Evolutionary conservation across 2,797 vertebrate genomes (phyloP).

Genomic region (Sebastes steindachneri): DNA sequence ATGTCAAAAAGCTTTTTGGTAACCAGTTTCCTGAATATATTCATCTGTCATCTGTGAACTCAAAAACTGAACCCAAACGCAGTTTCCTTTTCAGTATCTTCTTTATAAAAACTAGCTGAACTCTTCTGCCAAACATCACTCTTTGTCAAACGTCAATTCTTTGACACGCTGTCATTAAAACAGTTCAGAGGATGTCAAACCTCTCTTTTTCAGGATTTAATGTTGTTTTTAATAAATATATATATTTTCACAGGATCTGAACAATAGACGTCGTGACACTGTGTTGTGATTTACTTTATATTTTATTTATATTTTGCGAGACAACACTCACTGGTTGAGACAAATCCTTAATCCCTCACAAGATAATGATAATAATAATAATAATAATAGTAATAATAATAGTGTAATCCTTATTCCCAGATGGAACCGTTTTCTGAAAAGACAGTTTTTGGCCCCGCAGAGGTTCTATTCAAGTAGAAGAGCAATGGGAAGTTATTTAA

Average conservation of each 20-base stretch:
- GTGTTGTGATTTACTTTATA: constrained; percentile 72
- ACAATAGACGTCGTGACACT: constrained; percentile 74
- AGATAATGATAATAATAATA: constrained; percentile 84
- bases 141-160: constrained; percentile 1
- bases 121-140: constrained; percentile 33
- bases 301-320: constrained; percentile 60
- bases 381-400: constrained; percentile 85
- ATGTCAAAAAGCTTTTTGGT: background rate
- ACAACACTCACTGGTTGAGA: constrained; percentile 75
- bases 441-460: constrained; percentile 60
- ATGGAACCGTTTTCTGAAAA: constrained; percentile 77
- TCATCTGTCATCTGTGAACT: constrained; percentile 3
- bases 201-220: constrained; percentile 35
- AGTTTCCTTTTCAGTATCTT: constrained; percentile 10
- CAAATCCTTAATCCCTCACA: constrained; percentile 85
- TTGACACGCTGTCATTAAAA: constrained; percentile 40
- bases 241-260: constrained; percentile 38
- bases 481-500: constrained; percentile 74
- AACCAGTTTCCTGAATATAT: background rate
- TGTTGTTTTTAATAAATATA: constrained; percentile 12
- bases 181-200: constrained; percentile 22
- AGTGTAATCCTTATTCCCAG: constrained; percentile 84
- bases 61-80: background rate
- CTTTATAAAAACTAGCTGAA: constrained; percentile 1
- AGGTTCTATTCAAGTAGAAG: constrained; percentile 70